These are phyloP conservation scores for Rotaria macrura DNA, from an alignment of 2,888 invertebrate genomes.

Conservation along the genomic window DNA sequence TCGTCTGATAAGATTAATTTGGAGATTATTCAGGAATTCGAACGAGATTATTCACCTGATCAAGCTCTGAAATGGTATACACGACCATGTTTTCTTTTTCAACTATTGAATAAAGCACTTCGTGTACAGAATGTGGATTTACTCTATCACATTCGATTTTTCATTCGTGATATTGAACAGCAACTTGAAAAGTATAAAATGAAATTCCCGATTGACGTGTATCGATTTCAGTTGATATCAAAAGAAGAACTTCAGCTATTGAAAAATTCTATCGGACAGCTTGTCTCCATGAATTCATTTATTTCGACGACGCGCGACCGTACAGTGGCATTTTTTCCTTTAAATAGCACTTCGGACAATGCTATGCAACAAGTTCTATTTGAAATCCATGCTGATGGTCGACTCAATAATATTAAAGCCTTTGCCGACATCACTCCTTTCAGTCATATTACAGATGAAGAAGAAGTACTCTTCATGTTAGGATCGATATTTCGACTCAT, in stretches of 20 bases:
- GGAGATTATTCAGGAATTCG: background rate
- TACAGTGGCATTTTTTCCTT: background rate
- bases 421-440: background rate
- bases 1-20: background rate
- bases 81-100: background rate
- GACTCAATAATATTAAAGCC: background rate
- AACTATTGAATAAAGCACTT: background rate
- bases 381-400: background rate
- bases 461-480: background rate
- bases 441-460: background rate
- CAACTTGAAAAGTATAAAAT: background rate
- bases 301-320: background rate
- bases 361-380: background rate
- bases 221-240: background rate
- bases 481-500: background rate
- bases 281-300: background rate
- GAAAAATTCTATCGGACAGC: background rate
- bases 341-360: background rate
- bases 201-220: background rate
- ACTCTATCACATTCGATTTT: background rate
- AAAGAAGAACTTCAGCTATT: background rate
- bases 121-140: background rate
- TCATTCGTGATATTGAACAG: background rate
- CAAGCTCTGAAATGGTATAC: background rate
- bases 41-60: background rate